These are phyloP conservation scores for Glaucidium brasilianum DNA, from an alignment of 2,113 vertebrate genomes.

Conservation along the genomic window DNA sequence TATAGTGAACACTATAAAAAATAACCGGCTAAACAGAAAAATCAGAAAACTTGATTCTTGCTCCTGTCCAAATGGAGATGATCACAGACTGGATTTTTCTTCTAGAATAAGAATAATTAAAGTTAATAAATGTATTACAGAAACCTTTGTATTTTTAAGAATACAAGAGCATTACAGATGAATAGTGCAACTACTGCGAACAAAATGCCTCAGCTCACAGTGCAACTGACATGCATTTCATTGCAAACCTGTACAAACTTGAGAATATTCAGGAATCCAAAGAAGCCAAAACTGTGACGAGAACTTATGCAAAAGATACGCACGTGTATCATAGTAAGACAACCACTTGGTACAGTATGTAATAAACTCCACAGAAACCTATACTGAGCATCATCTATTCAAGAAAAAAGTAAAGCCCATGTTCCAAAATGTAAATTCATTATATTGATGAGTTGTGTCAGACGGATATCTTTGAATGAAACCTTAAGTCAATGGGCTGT, in stretches of 20 bases:
- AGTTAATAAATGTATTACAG: background rate
- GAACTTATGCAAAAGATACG: background rate
- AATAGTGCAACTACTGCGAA: background rate
- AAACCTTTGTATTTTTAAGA: background rate
- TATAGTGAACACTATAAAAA: background rate
- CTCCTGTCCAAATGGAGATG: background rate
- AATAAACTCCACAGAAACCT: conserved; percentile 17
- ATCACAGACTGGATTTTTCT: background rate
- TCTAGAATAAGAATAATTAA: background rate
- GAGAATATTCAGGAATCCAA: background rate
- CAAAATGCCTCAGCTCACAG: background rate
- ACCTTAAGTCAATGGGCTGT: background rate
- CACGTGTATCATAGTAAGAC: background rate
- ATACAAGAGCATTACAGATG: background rate
- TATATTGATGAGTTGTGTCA: background rate
- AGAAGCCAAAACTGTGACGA: background rate
- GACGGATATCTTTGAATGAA: background rate
- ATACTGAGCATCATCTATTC: background rate
- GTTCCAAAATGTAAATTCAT: conserved; percentile 13
- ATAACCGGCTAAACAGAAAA: background rate
- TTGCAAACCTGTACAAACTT: background rate
- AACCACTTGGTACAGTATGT: background rate
- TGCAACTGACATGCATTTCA: background rate
- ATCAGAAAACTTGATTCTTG: background rate
- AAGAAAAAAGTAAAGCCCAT: background rate